Base-by-base conservation (phyloP, 2,888 invertebrate species). In the Lingula anatina region DNA sequence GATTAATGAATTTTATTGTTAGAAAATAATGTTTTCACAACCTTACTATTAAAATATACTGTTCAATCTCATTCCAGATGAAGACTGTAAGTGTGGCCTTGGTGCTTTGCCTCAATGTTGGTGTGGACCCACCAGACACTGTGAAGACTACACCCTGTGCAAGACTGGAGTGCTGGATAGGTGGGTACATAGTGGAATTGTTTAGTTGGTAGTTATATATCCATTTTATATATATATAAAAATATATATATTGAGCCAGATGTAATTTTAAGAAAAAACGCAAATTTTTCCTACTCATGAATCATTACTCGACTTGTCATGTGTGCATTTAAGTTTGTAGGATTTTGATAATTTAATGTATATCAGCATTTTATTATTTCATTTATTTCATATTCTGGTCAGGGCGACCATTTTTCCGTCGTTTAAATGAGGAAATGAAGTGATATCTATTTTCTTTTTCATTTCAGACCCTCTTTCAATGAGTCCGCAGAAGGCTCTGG, bases 41-140 rank as follows among this genome's bases (percentile, higher is more conserved):
- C n/a, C n/a, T n/a, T n/a, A n/a, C n/a, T n/a, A n/a, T n/a, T n/a
- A n/a, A n/a, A n/a, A n/a, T n/a, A n/a, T n/a, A n/a, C n/a, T n/a
- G n/a, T n/a, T n/a, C n/a, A n/a, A n/a, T 26, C 39, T 49, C 28
- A 28, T 59, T 63, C 26, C 54, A 94, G 88, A 96, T 97, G 90
- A 97, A 97, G 81, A 99, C 99, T 1, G 96, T 97, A 52, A 96
- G 96, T 78, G 97, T 99, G 50, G 97, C 97, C 0, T 80, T 99
- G 55, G 96, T 99, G 26, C 80, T 99, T 40, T 99, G 99, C 78
- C 83, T 99, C 37, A 99, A 99, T 79, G 90, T 99, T 49, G 97
- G 97, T n/a, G 96, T 99, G 21, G 99, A 99, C 78, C 99, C 99
- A 2, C 99, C 99, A 0, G 99, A 99, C 77, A 86, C 97, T 48